A percentile compares a stretch with the other conserved stretches of the same genome.
These are phyloP conservation scores for Tapirus terrestris DNA, from an alignment of 2,113 vertebrate species.

Conservation along the genomic window DNA sequence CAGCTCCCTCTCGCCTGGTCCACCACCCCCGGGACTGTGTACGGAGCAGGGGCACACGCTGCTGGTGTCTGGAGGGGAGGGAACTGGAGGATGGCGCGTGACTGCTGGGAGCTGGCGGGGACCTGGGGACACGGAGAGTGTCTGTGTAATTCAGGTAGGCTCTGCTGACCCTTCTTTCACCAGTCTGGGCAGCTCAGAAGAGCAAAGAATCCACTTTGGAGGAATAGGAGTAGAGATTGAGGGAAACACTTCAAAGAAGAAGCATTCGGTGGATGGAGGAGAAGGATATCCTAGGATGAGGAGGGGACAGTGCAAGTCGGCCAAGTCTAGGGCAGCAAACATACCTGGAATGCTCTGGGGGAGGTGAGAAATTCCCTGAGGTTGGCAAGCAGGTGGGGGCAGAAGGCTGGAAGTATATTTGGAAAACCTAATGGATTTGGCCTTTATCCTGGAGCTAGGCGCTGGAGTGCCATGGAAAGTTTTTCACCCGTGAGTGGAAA, in stretches of 20 bases:
- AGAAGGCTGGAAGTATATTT: not conserved
- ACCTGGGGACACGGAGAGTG: no score
- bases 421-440: not conserved
- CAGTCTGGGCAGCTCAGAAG: not conserved
- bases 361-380: not conserved
- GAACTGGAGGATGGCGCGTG: not conserved
- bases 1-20: no score
- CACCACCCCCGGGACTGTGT: accelerated
- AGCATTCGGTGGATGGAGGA: not conserved
- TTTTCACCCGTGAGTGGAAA: not conserved
- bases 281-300: not conserved
- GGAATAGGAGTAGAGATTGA: not conserved
- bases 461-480: not conserved
- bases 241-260: not conserved
- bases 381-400: accelerated
- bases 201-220: not conserved
- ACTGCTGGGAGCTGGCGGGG: not conserved
- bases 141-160: not conserved
- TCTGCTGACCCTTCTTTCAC: not conserved
- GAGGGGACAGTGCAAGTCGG: accelerated
- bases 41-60: not conserved
- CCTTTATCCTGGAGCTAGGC: not conserved
- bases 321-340: not conserved
- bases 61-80: not conserved
- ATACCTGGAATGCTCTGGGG: not conserved